Evolutionary conservation across 2,888 invertebrate genomes (phyloP).

Genomic region (Tetragonula carbonaria): DNA sequence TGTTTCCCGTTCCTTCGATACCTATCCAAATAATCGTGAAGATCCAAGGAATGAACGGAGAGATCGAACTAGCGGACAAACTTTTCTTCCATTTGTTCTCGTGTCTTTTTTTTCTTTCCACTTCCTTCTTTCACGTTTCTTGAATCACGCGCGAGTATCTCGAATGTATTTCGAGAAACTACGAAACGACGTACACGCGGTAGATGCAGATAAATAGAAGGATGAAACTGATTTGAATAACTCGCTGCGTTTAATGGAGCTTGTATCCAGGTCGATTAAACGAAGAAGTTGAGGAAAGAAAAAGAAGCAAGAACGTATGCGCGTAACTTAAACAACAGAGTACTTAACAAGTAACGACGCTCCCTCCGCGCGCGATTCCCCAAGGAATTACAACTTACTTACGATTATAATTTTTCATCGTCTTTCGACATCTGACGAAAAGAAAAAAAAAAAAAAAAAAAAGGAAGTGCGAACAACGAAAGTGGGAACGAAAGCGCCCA

Average conservation of each 20-base stretch:
- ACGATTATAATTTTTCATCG: neutral
- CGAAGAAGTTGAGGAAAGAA: neutral
- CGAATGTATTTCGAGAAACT: neutral
- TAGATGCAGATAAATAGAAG: too few species aligned
- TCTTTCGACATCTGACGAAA: constrained; percentile 3
- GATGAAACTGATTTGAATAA: neutral
- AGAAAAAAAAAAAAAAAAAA: neutral
- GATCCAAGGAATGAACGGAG: neutral
- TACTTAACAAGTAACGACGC: neutral
- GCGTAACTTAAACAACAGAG: neutral
- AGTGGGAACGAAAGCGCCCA: neutral
- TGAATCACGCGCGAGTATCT: neutral
- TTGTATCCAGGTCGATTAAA: neutral
- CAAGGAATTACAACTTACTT: neutral
- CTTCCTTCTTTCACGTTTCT: neutral
- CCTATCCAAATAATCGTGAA: neutral
- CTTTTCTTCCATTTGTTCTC: neutral
- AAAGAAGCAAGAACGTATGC: neutral
- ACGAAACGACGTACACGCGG: neutral
- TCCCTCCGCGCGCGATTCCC: neutral
- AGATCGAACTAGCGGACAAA: neutral
- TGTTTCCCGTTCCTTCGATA: neutral
- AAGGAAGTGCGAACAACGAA: neutral
- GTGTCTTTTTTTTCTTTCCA: too few species aligned
- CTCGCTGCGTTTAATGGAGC: neutral